A percentile compares a stretch with the other conserved stretches of the same genome.
Evolutionary conservation across 1,140 invertebrate genomes (phyloP).

Genomic region (Trichonephila inaurata): DNA sequence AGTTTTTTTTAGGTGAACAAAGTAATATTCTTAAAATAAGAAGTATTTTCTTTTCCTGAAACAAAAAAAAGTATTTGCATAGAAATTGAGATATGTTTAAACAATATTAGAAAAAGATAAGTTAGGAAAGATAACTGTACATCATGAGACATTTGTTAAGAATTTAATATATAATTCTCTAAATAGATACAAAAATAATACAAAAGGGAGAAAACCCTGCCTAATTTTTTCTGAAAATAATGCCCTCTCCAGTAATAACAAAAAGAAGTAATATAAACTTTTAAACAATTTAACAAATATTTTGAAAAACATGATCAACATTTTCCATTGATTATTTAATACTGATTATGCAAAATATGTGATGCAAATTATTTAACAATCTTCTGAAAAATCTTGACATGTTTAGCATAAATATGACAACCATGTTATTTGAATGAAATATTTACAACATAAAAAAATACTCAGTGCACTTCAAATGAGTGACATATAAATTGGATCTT

Average conservation of each 20-base stretch:
- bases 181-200: neutral
- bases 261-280: constrained; percentile 42
- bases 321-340: constrained; percentile 65
- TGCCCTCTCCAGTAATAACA: neutral
- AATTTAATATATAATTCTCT: neutral
- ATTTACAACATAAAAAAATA: constrained; percentile 73
- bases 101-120: neutral
- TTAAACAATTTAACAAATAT: constrained; percentile 51
- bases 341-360: constrained; percentile 53
- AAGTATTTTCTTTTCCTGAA: neutral
- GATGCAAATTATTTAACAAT: constrained; percentile 60
- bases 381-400: constrained; percentile 47
- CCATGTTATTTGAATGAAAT: constrained; percentile 33
- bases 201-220: neutral
- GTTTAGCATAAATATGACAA: constrained; percentile 13
- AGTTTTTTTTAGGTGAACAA: neutral
- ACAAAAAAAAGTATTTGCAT: neutral
- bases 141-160: neutral
- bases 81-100: constrained; percentile 3
- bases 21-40: neutral
- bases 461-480: constrained; percentile 56
- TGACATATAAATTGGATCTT: constrained; percentile 62
- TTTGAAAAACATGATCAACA: constrained; percentile 45
- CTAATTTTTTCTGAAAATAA: neutral
- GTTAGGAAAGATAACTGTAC: neutral